Evolutionary conservation across 2,113 vertebrate genomes (phyloP), one percentile per base, ranked within the genome.

Genomic region (Lycaon pictus): DNA sequence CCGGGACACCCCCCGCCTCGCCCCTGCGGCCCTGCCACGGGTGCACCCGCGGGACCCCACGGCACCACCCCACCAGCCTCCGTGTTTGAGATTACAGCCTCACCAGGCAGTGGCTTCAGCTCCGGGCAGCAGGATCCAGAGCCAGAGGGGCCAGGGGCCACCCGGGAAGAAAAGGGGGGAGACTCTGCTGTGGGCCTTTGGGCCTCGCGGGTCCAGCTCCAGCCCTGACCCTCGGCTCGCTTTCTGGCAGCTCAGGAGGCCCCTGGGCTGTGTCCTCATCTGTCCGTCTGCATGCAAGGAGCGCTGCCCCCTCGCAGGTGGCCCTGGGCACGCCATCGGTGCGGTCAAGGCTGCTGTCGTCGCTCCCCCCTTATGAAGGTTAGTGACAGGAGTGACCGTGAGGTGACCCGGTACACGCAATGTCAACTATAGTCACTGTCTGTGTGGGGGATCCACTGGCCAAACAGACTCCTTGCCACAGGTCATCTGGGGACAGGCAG

Each of bases 121-220:
- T 27, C 32, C 1, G 0, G 20, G 29, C 16, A 22, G 29, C 3
- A 3, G 25, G 25, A 5, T 3, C 1, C 1, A 12, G n/a, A 20
- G 32, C 1, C 0, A 1, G 20, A 23, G 7, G 60, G 11, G 32
- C 3, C 16, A 1, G 0, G 0, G 53, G 37, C 67, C 6, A 0
- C 35, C 23, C 0, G 0, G 23, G 23, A 74, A 22, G 76, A 65
- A 10, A 5, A 55, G 7, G 58, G 27, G 13, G 35, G 32, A 48
- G n/a, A 29, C 35, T 9, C 48, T 11, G 3, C 53, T 9, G 0
- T 0, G 43, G 7, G 25, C 35, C 37, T 29, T 11, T 0, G 1
- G 48, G 58, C 62, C 4, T 37, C 1, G 0, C 0, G 35, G 13
- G 13, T 19, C 53, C 7, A 1, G 29, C 25, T 55, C 56, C 4